phyloP scores from a whole-genome alignment of 1,140 invertebrate genomes.

The Lasaia peninsularis region DNA sequence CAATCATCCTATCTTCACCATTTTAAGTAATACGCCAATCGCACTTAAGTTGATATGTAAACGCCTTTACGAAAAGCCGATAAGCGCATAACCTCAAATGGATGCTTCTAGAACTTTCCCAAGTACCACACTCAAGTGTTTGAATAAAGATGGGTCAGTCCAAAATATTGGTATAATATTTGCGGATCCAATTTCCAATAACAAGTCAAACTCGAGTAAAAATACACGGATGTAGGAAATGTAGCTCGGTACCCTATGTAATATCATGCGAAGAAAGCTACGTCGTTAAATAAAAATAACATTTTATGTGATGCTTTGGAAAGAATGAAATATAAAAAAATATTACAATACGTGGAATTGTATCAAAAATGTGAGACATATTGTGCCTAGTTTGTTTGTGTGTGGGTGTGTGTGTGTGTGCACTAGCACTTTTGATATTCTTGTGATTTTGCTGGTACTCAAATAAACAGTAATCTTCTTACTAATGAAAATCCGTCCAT shows the following conservation, averaged over 20 bases:
- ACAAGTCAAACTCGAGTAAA: not conserved
- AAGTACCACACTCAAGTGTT: not conserved
- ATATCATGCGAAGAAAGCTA: not conserved
- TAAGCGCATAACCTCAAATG: not conserved
- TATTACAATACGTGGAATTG: too few relatives aligned
- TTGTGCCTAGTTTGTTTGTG: too few relatives aligned
- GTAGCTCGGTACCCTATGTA: not conserved
- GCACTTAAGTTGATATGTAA: not conserved
- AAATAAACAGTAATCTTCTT: too few relatives aligned
- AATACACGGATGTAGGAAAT: not conserved
- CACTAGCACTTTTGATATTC: too few relatives aligned
- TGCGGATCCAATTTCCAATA: not conserved
- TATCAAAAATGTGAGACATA: too few relatives aligned
- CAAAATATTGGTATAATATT: conserved; percentile 1
- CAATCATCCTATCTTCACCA: too few relatives aligned
- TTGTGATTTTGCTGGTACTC: too few relatives aligned
- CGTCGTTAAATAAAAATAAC: not conserved
- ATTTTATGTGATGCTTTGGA: not conserved
- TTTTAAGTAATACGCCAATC: not conserved
- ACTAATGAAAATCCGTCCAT: too few relatives aligned
- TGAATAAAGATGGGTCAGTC: not conserved
- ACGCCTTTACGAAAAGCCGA: not conserved
- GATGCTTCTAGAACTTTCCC: not conserved
- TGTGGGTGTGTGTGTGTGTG: too few relatives aligned
- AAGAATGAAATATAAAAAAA: too few relatives aligned